Base-by-base conservation (phyloP, 2,797 vertebrate genomes). In the Bryconaethiops microstoma region DNA sequence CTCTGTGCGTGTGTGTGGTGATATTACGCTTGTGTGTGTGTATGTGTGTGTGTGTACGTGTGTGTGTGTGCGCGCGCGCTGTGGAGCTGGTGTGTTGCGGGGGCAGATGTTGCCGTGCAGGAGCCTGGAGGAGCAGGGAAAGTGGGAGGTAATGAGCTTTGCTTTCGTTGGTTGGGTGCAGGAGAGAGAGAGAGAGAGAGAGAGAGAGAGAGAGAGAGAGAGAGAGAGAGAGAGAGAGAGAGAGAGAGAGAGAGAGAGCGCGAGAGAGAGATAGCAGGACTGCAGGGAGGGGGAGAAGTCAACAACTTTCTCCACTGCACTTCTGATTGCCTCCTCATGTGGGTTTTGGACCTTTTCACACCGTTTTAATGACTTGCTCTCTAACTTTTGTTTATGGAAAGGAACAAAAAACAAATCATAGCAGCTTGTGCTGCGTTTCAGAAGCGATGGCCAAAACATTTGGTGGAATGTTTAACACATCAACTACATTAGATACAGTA, bases 71-170 rank as follows among this genome's bases (percentile, higher is more conserved):
- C 42, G 7, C 62, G 25, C 59, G 42, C 50, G 54, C 54, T 74
- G 76, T 78, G 83, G 78, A 80, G 81, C 70, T 74, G 69, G 79
- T 78, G 84, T 84, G 84, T 84, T 84, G 84, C 80, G 82, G 84
- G 84, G 86, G 84, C 81, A 79, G 86, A 82, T 88, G 86, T 76
- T 85, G 78, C 83, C 17, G 52, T 71, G 83, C 82, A 73, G 79
- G 75, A 85, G 87, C 86, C 84, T 84, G 76, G 83, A 85, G 80
- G 83, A 82, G 83, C 77, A 80, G 85, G 78, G 85, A 85, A 86
- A 85, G 87, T 83, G 70, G 76, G 83, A 86, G 87, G 85, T 87
- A 85, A 85, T 87, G 86, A 87, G 86, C 86, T 85, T 87, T 87
- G 82, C 86, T 87, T 82, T 85, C 54, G 76, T 83, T 87, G 77